Evolutionary conservation across 92 coral and sea anemone species (phyloP).

Genomic region (Zoanthus gigantus): DNA sequence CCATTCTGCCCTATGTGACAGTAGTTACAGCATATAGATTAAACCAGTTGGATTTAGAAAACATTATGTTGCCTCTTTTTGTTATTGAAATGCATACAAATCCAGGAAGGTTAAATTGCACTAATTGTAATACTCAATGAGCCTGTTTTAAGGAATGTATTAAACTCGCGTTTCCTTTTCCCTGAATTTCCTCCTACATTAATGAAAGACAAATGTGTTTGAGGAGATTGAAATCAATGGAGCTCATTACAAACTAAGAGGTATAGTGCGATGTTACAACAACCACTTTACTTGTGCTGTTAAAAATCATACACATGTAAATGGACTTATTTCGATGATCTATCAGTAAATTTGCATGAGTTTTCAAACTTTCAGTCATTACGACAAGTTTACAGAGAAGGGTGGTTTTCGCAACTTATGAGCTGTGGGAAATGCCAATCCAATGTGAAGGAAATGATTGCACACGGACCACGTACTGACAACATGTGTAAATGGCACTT

Average conservation of each 20-base stretch:
- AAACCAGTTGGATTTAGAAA: slow-evolving; percentile 51
- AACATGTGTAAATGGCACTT: too few species aligned
- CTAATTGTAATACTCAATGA: slow-evolving; percentile 8
- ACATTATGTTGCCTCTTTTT: slow-evolving; percentile 55
- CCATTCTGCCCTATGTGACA: too few species aligned
- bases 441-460: too few species aligned
- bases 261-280: slow-evolving; percentile 57
- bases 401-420: background rate
- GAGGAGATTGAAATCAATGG: slow-evolving; percentile 51
- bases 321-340: background rate
- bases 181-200: slow-evolving; percentile 41
- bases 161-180: background rate
- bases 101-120: slow-evolving; percentile 50
- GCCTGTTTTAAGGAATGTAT: slow-evolving; percentile 8
- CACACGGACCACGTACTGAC: too few species aligned
- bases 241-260: slow-evolving; percentile 53
- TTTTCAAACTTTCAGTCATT: background rate
- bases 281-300: slow-evolving; percentile 63
- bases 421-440: background rate
- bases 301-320: background rate
- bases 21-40: slow-evolving; percentile 48
- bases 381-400: background rate
- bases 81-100: slow-evolving; percentile 50
- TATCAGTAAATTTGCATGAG: slow-evolving; percentile 8
- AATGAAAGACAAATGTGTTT: slow-evolving; percentile 51